Evolutionary conservation across 1,140 invertebrate genomes (phyloP).

Genomic region (Antheraea mylitta): DNA sequence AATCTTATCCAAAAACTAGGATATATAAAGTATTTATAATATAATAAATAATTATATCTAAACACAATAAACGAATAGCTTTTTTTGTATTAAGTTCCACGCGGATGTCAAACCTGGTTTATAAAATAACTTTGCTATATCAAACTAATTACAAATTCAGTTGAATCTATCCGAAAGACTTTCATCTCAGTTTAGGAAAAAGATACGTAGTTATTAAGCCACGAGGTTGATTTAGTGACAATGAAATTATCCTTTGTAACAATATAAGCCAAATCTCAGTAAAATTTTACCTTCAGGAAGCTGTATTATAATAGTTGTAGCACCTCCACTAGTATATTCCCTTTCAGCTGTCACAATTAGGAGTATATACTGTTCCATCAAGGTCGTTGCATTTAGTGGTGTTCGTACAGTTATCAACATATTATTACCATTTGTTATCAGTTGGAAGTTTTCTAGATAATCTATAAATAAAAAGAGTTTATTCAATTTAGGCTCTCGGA

Average conservation of each 20-base stretch:
- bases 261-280: too few species aligned
- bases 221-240: too few species aligned
- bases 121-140: neutral
- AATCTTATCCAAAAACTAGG: too few species aligned
- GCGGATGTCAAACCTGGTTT: too few species aligned
- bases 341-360: conserved; percentile 46
- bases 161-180: neutral
- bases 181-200: too few species aligned
- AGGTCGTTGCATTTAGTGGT: conserved; percentile 31
- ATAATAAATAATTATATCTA: too few species aligned
- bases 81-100: too few species aligned
- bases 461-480: conserved; percentile 27
- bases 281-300: conserved; percentile 49
- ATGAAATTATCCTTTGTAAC: too few species aligned
- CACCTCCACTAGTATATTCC: conserved; percentile 46
- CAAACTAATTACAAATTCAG: neutral
- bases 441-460: conserved; percentile 36
- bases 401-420: conserved; percentile 32
- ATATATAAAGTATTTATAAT: too few species aligned
- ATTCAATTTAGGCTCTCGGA: too few species aligned
- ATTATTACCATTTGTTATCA: conserved; percentile 30
- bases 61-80: too few species aligned
- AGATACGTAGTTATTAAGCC: too few species aligned
- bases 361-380: conserved; percentile 34
- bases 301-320: conserved; percentile 45